A percentile compares a stretch with the other conserved stretches of the same genome.
Evolutionary conservation across 1,140 invertebrate genomes (phyloP).

Genomic region (Saccostrea cuccullata): DNA sequence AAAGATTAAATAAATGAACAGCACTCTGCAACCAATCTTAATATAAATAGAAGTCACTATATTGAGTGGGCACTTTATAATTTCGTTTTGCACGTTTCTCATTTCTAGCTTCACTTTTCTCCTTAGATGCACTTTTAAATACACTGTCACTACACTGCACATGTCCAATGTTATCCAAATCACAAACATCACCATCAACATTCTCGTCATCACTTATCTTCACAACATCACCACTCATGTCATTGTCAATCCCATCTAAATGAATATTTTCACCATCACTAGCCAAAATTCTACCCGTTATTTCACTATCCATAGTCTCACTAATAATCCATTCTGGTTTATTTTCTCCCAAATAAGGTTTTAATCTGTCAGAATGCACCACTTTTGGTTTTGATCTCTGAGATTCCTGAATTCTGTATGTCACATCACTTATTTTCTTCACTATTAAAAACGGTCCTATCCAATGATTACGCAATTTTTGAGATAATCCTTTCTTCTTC

Average conservation of each 20-base stretch:
- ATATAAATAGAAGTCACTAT: constrained; percentile 6
- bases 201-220: neutral
- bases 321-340: neutral
- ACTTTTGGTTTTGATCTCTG: constrained; percentile 32
- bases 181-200: neutral
- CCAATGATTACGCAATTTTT: too few relatives aligned
- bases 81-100: neutral
- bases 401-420: constrained; percentile 46
- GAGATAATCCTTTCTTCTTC: too few relatives aligned
- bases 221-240: neutral
- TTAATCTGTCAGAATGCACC: constrained; percentile 51
- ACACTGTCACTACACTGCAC: neutral
- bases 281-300: neutral
- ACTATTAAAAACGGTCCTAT: constrained; percentile 38
- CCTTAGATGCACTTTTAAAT: too few relatives aligned
- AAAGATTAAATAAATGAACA: neutral
- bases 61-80: constrained; percentile 5
- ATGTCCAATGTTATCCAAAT: neutral
- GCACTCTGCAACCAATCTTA: neutral
- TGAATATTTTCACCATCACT: neutral
- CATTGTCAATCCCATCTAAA: neutral
- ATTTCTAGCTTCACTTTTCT: neutral
- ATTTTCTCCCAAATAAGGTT: constrained; percentile 40
- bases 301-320: neutral
- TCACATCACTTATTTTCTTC: constrained; percentile 43